These are phyloP conservation scores for Heliconius hortense DNA, from an alignment of 2,888 invertebrate species.

Conservation along the genomic window DNA sequence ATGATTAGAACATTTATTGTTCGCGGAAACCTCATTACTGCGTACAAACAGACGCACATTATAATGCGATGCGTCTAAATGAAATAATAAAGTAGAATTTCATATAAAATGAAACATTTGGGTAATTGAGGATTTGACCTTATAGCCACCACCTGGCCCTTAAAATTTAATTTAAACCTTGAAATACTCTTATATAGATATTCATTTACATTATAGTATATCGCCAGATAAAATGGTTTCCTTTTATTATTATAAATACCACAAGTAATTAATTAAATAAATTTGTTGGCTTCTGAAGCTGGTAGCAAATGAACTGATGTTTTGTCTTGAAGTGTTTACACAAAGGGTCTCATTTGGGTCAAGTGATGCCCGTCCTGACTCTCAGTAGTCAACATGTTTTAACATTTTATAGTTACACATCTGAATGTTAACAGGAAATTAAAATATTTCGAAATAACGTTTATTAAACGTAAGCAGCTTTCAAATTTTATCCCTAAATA, in stretches of 20 bases:
- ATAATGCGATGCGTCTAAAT: background rate
- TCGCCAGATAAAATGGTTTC: background rate
- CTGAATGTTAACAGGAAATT: background rate
- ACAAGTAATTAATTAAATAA: constrained; percentile 13
- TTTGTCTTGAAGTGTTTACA: constrained; percentile 14
- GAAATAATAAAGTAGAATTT: too few species aligned
- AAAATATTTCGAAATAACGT: background rate
- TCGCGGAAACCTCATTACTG: background rate
- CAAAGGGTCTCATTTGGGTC: constrained; percentile 20
- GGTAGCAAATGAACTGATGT: constrained; percentile 14
- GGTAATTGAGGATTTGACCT: background rate
- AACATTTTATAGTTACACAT: constrained; percentile 5
- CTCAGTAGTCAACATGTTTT: constrained; percentile 9
- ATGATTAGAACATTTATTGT: background rate
- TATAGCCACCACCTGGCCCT: background rate
- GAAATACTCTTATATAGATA: background rate
- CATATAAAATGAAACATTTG: background rate
- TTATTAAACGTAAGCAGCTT: background rate
- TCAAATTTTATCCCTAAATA: too few species aligned
- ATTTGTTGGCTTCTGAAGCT: constrained; percentile 18
- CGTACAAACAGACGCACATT: background rate
- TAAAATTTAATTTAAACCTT: too few species aligned
- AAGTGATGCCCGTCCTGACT: constrained; percentile 14
- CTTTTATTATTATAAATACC: background rate
- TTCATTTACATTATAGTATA: background rate